Evolutionary conservation across 2,113 vertebrate species (phyloP), one percentile per base, ranked within the genome.

Genomic region (Hypanus sabinus): DNA sequence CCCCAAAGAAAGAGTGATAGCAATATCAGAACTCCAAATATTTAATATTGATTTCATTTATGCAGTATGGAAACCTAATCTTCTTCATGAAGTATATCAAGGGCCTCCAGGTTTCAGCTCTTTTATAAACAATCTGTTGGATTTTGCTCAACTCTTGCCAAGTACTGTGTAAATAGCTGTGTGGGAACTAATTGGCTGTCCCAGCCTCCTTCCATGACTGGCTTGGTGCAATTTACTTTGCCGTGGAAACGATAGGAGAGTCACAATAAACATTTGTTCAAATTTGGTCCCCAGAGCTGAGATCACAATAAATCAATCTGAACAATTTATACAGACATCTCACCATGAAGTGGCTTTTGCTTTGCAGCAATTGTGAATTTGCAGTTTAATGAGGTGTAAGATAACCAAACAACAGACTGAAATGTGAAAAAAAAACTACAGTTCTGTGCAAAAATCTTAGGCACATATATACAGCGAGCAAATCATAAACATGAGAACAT

Each of bases 111-210:
- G n/a, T 90, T 90, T 68, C 85, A 33, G 16, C 62, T 30, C 85
- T 90, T 87, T 90, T 65, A 65, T 90, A 65, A 90, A 90, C 85
- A 90, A 90, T 90, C 65, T n/a, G 65, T 90, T n/a, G 60, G 12
- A 71, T 92, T 93, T 46, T 93, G 68, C 36, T 93, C 90, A 46
- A 38, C 68, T 93, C 65, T n/a, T 46, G 68, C 68, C 18, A 93
- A 70, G 22, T 73, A 46, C 62, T 93, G 90, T 38, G 70, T 71
- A 36, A 71, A 93, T 93, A 93, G 90, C 20, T 90, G 85, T 90
- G 85, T 90, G 85, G 85, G 85, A 90, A 90, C 85, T 90, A 90
- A 90, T 90, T 90, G 85, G 85, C 62, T 90, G 85, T 62, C 85
- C 60, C 85, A 65, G 62, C 85, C 85, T 90, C 65, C 60, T 65